These are phyloP conservation scores for Mesembrinibis cayennensis DNA, from an alignment of 2,113 vertebrate genomes.

Conservation along the genomic window DNA sequence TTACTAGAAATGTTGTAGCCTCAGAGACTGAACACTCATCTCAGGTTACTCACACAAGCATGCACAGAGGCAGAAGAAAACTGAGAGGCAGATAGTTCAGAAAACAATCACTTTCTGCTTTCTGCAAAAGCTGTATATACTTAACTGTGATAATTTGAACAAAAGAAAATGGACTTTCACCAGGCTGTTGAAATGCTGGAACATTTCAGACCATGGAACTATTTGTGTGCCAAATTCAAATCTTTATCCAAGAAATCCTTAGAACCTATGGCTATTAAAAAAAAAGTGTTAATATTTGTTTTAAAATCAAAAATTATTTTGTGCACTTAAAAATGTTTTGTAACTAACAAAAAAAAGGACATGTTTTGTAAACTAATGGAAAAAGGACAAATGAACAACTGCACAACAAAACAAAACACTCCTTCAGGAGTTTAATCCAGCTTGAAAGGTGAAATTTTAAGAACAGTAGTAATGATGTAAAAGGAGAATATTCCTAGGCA, in stretches of 20 bases:
- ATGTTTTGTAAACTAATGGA: neutral
- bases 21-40: slow-evolving; percentile 13
- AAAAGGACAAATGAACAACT: neutral
- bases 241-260: neutral
- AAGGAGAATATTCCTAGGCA: neutral
- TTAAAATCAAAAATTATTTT: neutral
- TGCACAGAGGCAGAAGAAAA: neutral
- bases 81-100: neutral
- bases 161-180: neutral
- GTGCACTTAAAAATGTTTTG: neutral
- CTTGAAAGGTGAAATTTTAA: neutral
- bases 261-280: neutral
- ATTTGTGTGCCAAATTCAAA: neutral
- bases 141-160: neutral
- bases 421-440: neutral
- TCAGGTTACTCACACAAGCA: slow-evolving; percentile 5
- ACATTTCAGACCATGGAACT: neutral
- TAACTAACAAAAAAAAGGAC: neutral
- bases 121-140: neutral
- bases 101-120: neutral
- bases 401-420: neutral
- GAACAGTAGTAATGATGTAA: neutral
- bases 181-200: neutral
- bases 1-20: neutral
- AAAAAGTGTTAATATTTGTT: neutral